A percentile compares a stretch with the other conserved stretches of the same genome.
Conservation (phyloP, 2,797 vertebrate genomes). For the Xenopus petersii region DNA sequence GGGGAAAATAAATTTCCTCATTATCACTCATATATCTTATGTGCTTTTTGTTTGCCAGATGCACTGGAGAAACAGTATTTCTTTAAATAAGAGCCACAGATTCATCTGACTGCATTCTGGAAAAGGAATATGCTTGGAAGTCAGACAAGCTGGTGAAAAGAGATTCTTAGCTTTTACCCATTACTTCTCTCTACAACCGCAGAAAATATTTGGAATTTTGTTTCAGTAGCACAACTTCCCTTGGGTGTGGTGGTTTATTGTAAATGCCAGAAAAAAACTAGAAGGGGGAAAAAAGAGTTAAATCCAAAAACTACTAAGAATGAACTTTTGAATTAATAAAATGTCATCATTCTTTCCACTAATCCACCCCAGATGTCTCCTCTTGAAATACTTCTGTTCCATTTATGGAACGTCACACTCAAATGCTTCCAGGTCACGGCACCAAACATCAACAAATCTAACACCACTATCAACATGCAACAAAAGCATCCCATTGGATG, state of each 20-base stretch:
- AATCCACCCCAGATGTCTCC: conserved; percentile 48
- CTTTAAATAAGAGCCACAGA: background rate
- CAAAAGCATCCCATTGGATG: conserved; percentile 22
- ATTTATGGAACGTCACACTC: conserved; percentile 41
- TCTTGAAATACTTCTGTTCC: conserved; percentile 41
- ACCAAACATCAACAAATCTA: conserved; percentile 37
- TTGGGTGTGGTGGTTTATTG: conserved; percentile 39
- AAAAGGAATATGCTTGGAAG: conserved; percentile 1
- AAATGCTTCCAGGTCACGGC: conserved; percentile 45
- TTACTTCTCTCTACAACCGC: conserved; percentile 37
- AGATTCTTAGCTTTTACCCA: conserved; percentile 24
- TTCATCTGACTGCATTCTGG: background rate
- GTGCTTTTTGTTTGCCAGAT: no score
- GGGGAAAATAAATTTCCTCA: no score
- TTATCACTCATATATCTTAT: no score
- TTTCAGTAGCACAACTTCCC: conserved; percentile 49
- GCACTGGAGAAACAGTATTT: no score
- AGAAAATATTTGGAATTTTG: conserved; percentile 47
- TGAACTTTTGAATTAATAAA: conserved; percentile 39
- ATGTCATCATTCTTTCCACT: conserved; percentile 40
- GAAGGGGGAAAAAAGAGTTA: conserved; percentile 24
- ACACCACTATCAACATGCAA: conserved; percentile 26
- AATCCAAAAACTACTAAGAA: conserved; percentile 44
- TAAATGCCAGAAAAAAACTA: conserved; percentile 41
- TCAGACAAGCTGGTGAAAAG: conserved; percentile 22